phyloP scores from a whole-genome alignment of 2,888 invertebrate genomes.

The Clistopyga incitator region DNA sequence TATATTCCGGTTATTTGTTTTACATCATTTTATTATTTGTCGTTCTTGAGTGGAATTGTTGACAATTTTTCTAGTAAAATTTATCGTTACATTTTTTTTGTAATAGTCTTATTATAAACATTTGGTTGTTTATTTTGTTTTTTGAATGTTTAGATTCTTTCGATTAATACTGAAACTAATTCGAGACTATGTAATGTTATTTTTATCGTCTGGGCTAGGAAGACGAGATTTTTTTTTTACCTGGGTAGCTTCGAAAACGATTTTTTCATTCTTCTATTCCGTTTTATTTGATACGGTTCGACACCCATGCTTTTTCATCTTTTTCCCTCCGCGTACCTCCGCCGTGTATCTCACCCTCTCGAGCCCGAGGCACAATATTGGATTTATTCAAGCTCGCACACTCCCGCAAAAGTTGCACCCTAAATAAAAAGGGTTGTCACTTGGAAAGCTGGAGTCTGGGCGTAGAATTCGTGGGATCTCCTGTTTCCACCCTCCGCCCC shows the following conservation, averaged over 20 bases:
- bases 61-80: background rate
- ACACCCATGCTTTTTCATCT: constrained; percentile 63
- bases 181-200: background rate
- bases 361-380: constrained; percentile 78
- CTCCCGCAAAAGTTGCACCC: constrained; percentile 78
- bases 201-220: too few relatives aligned
- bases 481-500: constrained; percentile 49
- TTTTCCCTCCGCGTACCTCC: background rate
- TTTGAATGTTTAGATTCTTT: too few relatives aligned
- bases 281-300: constrained; percentile 51
- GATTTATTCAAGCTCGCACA: constrained; percentile 79
- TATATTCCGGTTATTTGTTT: too few relatives aligned
- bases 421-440: constrained; percentile 84
- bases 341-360: constrained; percentile 32
- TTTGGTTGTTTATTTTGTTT: background rate
- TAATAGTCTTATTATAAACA: background rate
- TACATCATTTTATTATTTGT: too few relatives aligned
- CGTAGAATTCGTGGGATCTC: constrained; percentile 50
- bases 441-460: constrained; percentile 65
- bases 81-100: constrained; percentile 9
- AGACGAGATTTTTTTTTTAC: too few relatives aligned
- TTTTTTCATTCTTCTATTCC: constrained; percentile 3
- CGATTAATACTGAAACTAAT: background rate
- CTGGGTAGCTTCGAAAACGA: background rate
- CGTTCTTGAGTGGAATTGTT: background rate